A percentile compares a stretch with the other conserved stretches of the same genome.
Evolutionary conservation across 2,113 vertebrate genomes (phyloP).

Genomic region (Pardalotus punctatus): DNA sequence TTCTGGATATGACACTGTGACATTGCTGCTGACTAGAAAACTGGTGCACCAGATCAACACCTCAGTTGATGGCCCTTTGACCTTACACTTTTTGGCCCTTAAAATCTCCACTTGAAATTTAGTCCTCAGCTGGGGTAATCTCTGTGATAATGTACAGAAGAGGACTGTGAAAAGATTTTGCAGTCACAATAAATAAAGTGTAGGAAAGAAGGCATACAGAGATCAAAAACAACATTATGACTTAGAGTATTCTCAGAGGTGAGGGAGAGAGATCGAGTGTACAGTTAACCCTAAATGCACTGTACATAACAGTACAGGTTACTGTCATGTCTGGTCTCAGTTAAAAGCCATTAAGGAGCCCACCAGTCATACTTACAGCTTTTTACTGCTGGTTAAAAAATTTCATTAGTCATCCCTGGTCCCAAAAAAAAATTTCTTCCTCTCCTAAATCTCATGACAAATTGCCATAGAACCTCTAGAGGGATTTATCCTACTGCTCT

Average conservation of each 20-base stretch:
- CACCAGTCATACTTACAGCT: neutral
- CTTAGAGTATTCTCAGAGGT: neutral
- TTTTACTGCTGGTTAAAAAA: neutral
- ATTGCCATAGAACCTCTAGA: neutral
- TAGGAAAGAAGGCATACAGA: neutral
- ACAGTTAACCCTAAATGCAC: neutral
- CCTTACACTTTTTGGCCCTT: neutral
- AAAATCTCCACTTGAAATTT: neutral
- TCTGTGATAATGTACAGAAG: neutral
- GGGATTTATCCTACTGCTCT: neutral
- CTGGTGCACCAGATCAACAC: neutral
- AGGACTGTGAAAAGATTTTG: neutral
- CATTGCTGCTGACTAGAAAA: neutral
- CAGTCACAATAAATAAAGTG: neutral
- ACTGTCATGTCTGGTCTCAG: neutral
- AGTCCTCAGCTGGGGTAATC: neutral
- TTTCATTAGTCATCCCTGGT: neutral
- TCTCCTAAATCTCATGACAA: neutral
- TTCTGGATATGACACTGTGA: neutral
- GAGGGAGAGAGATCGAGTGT: neutral
- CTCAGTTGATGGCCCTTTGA: neutral
- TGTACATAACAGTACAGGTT: neutral
- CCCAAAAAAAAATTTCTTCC: neutral
- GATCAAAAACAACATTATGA: neutral
- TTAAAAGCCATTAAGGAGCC: neutral